Percentiles rank a stretch among this genome's conserved stretches.
phyloP scores from a whole-genome alignment of 2,797 vertebrate species.

The Gymnopithys bicolor region DNA sequence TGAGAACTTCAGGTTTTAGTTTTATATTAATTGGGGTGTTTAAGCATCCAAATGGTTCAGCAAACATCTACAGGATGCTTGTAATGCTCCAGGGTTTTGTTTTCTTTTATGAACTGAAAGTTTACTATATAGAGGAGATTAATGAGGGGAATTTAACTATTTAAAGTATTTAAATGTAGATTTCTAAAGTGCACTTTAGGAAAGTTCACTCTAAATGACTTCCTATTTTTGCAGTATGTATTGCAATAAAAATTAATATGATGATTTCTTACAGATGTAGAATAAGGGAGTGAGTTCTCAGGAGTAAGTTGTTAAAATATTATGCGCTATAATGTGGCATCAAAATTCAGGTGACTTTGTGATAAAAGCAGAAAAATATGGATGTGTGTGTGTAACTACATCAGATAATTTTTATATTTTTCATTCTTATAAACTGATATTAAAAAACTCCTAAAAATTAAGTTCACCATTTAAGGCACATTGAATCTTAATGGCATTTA shows the following conservation, averaged over 20 bases:
- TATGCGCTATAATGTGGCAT: neutral
- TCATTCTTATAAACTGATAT: neutral
- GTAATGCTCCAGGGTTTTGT: neutral
- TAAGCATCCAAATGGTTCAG: neutral
- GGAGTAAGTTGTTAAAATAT: neutral
- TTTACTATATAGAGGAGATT: neutral
- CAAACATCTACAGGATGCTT: neutral
- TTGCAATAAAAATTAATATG: neutral
- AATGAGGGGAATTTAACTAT: neutral
- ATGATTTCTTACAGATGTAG: neutral
- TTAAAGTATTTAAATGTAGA: neutral
- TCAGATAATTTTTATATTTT: neutral
- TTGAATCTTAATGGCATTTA: neutral
- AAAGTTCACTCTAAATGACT: neutral
- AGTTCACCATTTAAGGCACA: neutral
- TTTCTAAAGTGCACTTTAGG: neutral
- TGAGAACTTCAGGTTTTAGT: neutral
- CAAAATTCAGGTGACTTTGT: neutral
- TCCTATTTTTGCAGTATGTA: neutral
- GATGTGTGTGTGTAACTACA: neutral
- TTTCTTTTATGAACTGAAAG: neutral
- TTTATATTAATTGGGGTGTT: neutral
- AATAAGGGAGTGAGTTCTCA: neutral
- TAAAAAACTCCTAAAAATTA: neutral
- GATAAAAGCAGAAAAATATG: neutral